A percentile compares a stretch with the other conserved stretches of the same genome.
These are phyloP conservation scores for Synergus gifuensis DNA, from an alignment of 2,888 invertebrate genomes.

Conservation along the genomic window DNA sequence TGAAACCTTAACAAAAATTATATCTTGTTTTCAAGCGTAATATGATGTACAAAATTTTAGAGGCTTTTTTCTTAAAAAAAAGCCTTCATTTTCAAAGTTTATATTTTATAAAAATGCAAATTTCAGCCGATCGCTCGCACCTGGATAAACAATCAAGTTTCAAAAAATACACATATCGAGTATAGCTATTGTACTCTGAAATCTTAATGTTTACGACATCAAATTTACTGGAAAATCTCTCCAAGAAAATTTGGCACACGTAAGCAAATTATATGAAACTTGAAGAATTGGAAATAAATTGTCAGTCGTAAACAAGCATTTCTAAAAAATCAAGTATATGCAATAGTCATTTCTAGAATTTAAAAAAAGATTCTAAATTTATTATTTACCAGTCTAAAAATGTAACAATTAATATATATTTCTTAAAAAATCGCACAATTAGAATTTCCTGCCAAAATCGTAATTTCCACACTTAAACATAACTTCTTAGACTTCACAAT, in stretches of 20 bases:
- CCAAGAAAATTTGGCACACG: neutral
- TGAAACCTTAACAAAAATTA: slow-evolving; percentile 8
- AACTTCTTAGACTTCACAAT: neutral
- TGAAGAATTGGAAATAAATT: neutral
- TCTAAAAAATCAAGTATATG: neutral
- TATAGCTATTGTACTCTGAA: neutral
- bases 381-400: neutral
- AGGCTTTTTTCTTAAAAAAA: neutral
- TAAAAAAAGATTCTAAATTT: neutral
- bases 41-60: neutral
- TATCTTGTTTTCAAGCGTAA: neutral
- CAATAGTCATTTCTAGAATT: neutral
- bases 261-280: neutral
- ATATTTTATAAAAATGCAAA: slow-evolving; percentile 20
- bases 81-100: neutral
- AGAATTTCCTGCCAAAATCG: neutral
- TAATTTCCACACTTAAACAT: neutral
- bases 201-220: neutral
- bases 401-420: neutral
- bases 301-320: neutral
- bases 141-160: slow-evolving; percentile 19
- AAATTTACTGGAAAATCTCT: neutral
- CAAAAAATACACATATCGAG: slow-evolving; percentile 17
- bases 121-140: slow-evolving; percentile 11
- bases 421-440: neutral